These are phyloP conservation scores for Sitta carolinensis DNA, from an alignment of 2,797 vertebrate species.

Conservation along the genomic window DNA sequence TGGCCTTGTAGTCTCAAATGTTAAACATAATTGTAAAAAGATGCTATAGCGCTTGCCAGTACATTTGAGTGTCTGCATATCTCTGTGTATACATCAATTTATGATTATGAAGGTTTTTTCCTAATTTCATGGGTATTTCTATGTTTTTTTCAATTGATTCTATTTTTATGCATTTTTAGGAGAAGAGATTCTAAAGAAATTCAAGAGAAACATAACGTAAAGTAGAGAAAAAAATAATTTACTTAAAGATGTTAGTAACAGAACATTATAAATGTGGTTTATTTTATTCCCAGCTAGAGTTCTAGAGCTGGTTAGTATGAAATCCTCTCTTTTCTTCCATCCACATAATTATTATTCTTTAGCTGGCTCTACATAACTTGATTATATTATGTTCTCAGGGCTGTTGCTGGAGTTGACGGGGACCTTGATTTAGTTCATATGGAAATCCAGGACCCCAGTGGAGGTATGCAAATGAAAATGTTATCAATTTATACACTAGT, in stretches of 20 bases:
- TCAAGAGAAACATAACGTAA: neutral
- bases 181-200: neutral
- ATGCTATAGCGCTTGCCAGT: neutral
- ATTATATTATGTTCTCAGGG: conserved; percentile 80
- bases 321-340: neutral
- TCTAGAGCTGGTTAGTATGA: neutral
- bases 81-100: neutral
- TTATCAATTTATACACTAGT: neutral
- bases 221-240: neutral
- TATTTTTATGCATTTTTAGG: neutral
- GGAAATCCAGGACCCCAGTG: conserved; percentile 91
- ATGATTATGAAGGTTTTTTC: neutral
- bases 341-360: neutral
- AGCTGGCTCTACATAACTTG: neutral
- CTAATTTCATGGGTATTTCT: neutral
- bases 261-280: neutral
- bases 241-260: neutral
- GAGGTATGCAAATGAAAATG: conserved; percentile 80
- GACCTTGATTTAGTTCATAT: conserved; percentile 92
- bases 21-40: conserved; percentile 14
- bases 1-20: neutral
- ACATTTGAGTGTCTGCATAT: neutral
- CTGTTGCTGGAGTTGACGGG: conserved; percentile 86
- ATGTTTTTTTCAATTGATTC: neutral
- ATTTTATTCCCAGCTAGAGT: neutral